Evolutionary conservation across 1,140 invertebrate genomes (phyloP), one percentile per base, ranked within the genome.

Genomic region (Drosophila novamexicana): DNA sequence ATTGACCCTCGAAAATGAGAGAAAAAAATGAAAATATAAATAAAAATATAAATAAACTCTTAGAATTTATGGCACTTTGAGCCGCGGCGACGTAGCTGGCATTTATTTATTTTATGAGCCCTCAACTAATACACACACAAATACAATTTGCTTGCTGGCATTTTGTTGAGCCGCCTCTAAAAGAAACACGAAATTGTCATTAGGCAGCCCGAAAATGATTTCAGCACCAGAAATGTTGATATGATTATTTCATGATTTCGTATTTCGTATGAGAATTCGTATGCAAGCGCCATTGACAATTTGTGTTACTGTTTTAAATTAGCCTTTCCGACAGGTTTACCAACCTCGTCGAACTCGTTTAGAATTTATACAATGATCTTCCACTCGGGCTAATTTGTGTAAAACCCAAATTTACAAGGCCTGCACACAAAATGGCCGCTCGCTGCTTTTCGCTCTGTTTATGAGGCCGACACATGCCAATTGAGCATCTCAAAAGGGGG

Each of bases 141-240:
- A 49, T 14, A 70, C 79, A 84, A 85, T 85, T 85, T 86, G 81
- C 82, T 82, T 88, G 75, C 77, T 75, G 52, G 64, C 81, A 70
- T 77, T 84, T 65, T 76, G 81, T 85, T 85, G 82, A 81, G 81
- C 74, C 73, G 63, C 37, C 39, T 65, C 34, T 39, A 18, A 45
- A 42, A 67, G 44, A 56, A 89, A 88, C 84, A 88, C 77, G 84
- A 88, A 89, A 75, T 89, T 89, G 65, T 89, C 83, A 88, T 88
- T 88, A 88, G 83, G 73, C 66, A 82, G 18, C 64, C 45, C 52
- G 34, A 57, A 52, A 75, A 50, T 73, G 42, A 59, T 61, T 73
- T 68, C 45, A 40, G 68, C 62, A 70, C 61, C 70, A 69, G 52
- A 63, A 68, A 77, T 45, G 54, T 72, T 71, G 37, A 72, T 77